Conservation (phyloP, 2,888 invertebrate genomes). For the Caenorhabditis imperialis region DNA sequence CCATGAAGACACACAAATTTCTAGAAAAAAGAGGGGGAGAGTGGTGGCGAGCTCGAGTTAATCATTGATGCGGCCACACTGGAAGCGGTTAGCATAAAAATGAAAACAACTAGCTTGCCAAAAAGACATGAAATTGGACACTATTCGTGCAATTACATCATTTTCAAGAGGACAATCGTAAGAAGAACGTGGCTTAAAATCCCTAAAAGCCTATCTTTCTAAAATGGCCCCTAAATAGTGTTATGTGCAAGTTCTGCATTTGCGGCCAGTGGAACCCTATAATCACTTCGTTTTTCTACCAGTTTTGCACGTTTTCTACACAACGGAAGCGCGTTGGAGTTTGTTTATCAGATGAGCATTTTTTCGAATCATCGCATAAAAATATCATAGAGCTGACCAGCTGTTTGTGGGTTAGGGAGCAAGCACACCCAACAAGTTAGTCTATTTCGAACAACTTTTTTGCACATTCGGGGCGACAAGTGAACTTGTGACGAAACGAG, state of each 20-base stretch:
- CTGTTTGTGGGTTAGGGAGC: conserved; percentile 28
- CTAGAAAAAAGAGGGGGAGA: not conserved
- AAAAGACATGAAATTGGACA: not conserved
- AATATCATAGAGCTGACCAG: conserved; percentile 42
- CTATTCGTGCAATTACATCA: not conserved
- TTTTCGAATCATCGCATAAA: conserved; percentile 25
- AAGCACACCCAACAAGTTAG: conserved; percentile 18
- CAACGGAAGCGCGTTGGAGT: too few relatives aligned
- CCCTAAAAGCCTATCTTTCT: too few relatives aligned
- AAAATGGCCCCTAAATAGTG: too few relatives aligned
- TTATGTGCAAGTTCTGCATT: too few relatives aligned
- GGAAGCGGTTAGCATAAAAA: not conserved
- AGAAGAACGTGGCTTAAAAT: too few relatives aligned
- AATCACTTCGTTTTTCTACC: too few relatives aligned
- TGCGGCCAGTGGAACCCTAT: too few relatives aligned
- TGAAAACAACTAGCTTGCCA: conserved; percentile 11
- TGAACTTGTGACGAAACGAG: conserved; percentile 1
- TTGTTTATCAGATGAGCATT: conserved; percentile 34
- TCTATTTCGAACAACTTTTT: conserved; percentile 25
- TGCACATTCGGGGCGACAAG: too few relatives aligned
- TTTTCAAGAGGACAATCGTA: conserved; percentile 14
- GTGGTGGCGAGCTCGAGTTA: conserved; percentile 6
- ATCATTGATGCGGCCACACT: conserved; percentile 9
- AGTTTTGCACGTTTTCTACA: too few relatives aligned
- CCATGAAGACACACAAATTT: too few relatives aligned